Evolutionary conservation across 1,140 invertebrate genomes (phyloP).

Genomic region (Dysdera silvatica): DNA sequence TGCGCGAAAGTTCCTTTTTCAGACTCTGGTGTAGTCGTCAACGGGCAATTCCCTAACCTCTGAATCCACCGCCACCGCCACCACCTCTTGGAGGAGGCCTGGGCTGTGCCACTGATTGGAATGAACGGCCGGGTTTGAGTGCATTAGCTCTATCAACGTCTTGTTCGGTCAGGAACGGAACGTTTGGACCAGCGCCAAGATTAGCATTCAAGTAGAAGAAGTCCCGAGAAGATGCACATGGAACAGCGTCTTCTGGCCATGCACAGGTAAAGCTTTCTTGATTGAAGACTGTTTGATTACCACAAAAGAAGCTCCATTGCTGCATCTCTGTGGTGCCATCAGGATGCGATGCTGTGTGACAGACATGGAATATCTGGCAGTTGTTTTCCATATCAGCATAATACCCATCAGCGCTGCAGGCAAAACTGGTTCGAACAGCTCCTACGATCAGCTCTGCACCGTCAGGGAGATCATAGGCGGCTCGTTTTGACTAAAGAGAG

Average conservation of each 20-base stretch:
- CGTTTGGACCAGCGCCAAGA: conserved; percentile 28
- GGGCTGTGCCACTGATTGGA: neutral
- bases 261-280: conserved; percentile 54
- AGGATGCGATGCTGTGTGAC: conserved; percentile 54
- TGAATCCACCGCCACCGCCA: too few species aligned
- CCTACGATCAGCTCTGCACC: conserved; percentile 35
- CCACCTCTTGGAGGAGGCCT: neutral
- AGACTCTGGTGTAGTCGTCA: too few species aligned
- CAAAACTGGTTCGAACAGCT: conserved; percentile 34
- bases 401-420: conserved; percentile 40
- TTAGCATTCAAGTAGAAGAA: conserved; percentile 38
- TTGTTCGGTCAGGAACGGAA: conserved; percentile 27
- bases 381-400: conserved; percentile 44
- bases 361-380: conserved; percentile 44
- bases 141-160: conserved; percentile 24
- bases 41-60: too few species aligned
- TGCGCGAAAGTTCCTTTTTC: too few species aligned
- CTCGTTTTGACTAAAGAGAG: conserved; percentile 18
- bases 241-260: conserved; percentile 36
- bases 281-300: conserved; percentile 66
- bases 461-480: conserved; percentile 33
- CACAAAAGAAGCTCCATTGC: conserved; percentile 75
- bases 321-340: conserved; percentile 45
- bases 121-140: conserved; percentile 16
- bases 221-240: conserved; percentile 37